phyloP scores from a whole-genome alignment of 1,140 invertebrate genomes.

The Manduca sexta region DNA sequence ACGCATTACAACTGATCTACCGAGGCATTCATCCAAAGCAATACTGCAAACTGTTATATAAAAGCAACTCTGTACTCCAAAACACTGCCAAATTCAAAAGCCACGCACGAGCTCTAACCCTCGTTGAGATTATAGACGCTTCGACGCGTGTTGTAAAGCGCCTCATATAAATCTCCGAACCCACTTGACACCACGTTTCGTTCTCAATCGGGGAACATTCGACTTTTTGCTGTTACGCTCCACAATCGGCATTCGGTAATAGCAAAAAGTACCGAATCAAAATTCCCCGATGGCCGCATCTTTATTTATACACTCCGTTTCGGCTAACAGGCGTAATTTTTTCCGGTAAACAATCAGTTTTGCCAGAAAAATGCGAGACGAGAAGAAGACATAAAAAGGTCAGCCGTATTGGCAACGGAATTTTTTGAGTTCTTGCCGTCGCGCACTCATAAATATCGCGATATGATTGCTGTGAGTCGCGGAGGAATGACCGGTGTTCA shows the following conservation, averaged over 20 bases:
- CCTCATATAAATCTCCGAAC: constrained; percentile 1
- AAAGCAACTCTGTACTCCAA: no score
- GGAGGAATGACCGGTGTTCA: constrained; percentile 25
- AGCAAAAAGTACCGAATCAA: constrained; percentile 68
- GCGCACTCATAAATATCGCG: constrained; percentile 45
- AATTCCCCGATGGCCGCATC: constrained; percentile 60
- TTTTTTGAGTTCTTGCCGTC: constrained; percentile 44
- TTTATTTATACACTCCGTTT: constrained; percentile 65
- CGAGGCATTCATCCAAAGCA: no score
- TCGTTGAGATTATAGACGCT: no score
- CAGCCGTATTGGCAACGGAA: constrained; percentile 32
- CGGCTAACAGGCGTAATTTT: constrained; percentile 71
- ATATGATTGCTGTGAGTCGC: constrained; percentile 39
- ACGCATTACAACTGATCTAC: no score
- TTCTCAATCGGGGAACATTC: constrained; percentile 60
- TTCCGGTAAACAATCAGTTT: constrained; percentile 72
- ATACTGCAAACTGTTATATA: not conserved
- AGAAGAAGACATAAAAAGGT: constrained; percentile 65
- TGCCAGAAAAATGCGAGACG: constrained; percentile 67
- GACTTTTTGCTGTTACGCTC: constrained; percentile 44
- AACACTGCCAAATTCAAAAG: no score
- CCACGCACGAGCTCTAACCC: no score
- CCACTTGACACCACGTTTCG: constrained; percentile 53
- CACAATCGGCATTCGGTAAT: constrained; percentile 38
- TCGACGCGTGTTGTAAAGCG: constrained; percentile 1